A percentile compares a stretch with the other conserved stretches of the same genome.
These are phyloP conservation scores for Rissa tridactyla DNA, from an alignment of 2,113 vertebrate genomes.

Conservation along the genomic window DNA sequence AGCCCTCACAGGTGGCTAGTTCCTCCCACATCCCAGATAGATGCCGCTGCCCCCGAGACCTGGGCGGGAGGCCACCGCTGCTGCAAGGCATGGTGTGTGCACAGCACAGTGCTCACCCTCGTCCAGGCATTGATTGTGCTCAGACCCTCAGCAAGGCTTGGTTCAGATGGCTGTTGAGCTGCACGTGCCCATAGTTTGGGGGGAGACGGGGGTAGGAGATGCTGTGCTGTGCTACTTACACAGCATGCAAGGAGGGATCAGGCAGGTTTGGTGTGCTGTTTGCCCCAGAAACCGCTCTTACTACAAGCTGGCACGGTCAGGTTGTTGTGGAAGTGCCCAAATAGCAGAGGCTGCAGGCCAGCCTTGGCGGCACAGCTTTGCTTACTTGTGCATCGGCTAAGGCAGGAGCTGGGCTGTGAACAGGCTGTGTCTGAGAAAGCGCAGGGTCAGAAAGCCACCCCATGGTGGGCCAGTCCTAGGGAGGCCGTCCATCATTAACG, in stretches of 20 bases:
- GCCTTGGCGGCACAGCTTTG: background rate
- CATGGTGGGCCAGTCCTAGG: background rate
- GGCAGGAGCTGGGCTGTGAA: background rate
- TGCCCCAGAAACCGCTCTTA: background rate
- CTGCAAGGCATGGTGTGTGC: background rate
- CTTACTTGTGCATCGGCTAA: background rate
- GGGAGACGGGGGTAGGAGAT: background rate
- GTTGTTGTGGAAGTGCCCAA: background rate
- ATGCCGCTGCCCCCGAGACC: background rate
- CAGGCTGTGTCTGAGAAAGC: background rate
- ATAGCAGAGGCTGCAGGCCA: background rate
- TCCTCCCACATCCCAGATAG: background rate
- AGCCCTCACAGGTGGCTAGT: background rate
- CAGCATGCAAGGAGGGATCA: background rate
- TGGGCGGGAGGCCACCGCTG: accelerated
- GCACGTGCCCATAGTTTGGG: background rate
- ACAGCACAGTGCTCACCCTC: accelerated
- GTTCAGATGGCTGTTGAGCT: background rate
- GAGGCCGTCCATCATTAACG: background rate
- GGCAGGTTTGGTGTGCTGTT: background rate
- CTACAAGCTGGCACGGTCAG: background rate
- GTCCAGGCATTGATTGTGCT: background rate
- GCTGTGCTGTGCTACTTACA: background rate
- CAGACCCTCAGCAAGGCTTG: accelerated
- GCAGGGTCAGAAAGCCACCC: background rate